A percentile compares a stretch with the other conserved stretches of the same genome.
phyloP scores from a whole-genome alignment of 2,888 invertebrate genomes.

The Eupeodes luniger region DNA sequence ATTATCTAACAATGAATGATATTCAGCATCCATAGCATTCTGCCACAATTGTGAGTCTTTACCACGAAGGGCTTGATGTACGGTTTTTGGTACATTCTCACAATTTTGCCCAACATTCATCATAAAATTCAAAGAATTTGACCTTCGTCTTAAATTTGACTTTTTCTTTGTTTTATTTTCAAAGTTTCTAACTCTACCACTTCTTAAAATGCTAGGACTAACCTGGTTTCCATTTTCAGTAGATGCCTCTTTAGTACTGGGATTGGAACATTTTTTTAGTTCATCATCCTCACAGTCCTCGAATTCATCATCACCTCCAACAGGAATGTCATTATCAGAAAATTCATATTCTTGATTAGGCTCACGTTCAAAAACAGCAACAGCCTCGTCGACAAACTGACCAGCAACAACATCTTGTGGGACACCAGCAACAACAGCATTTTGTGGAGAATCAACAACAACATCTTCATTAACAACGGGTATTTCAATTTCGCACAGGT shows the following conservation, averaged over 20 bases:
- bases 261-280: neutral
- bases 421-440: no score
- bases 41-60: slow-evolving; percentile 17
- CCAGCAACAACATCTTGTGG: no score
- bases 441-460: no score
- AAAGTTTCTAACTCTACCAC: slow-evolving; percentile 22
- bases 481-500: no score
- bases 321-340: neutral
- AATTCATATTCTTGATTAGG: no score
- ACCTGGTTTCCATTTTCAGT: slow-evolving; percentile 5
- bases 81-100: slow-evolving; percentile 16
- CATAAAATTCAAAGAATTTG: slow-evolving; percentile 23
- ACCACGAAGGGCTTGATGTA: slow-evolving; percentile 36
- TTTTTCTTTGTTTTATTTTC: neutral
- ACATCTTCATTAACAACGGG: no score
- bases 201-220: slow-evolving; percentile 43
- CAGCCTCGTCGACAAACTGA: no score
- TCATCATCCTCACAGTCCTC: slow-evolving; percentile 4
- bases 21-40: slow-evolving; percentile 45
- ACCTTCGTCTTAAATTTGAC: neutral
- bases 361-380: no score
- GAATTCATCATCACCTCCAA: slow-evolving; percentile 6
- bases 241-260: neutral
- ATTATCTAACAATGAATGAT: slow-evolving; percentile 41
- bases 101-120: slow-evolving; percentile 10